Conservation (phyloP, 1,140 invertebrate genomes). For the Drosophila athabasca region DNA sequence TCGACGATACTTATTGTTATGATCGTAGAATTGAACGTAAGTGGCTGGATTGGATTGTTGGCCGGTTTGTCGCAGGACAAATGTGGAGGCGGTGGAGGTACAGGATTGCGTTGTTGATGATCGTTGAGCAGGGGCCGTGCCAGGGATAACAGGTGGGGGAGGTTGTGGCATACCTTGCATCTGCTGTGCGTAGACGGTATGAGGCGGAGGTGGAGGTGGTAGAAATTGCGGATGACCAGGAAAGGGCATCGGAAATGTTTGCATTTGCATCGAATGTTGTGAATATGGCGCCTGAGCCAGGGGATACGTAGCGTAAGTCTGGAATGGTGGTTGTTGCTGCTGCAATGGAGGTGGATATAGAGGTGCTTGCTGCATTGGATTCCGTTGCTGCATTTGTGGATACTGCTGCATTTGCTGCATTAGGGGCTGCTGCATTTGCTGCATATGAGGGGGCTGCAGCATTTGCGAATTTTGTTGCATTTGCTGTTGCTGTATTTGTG, state of each 20-base stretch:
- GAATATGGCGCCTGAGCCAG: conserved; percentile 18
- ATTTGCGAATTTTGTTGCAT: neutral
- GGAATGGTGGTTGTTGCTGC: neutral
- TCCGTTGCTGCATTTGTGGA: too few species aligned
- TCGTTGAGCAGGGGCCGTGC: conserved; percentile 9
- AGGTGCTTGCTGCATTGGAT: neutral
- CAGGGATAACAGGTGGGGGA: neutral
- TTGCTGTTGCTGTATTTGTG: neutral
- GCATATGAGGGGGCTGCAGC: neutral
- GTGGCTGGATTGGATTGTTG: neutral
- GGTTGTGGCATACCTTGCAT: conserved; percentile 2
- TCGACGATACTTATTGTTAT: conserved; percentile 69
- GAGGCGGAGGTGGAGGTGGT: neutral
- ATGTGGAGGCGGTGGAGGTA: conserved; percentile 29
- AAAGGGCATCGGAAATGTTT: conserved; percentile 44
- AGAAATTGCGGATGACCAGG: conserved; percentile 19
- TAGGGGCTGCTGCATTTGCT: neutral
- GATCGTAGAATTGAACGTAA: conserved; percentile 74
- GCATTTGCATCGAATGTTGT: conserved; percentile 25
- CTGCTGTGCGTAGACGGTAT: conserved; percentile 2
- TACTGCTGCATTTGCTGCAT: neutral
- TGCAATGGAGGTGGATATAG: neutral
- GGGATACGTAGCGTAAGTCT: conserved; percentile 1
- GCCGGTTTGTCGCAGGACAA: conserved; percentile 11
- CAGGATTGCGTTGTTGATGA: conserved; percentile 13